A percentile compares a stretch with the other conserved stretches of the same genome.
phyloP scores from a whole-genome alignment of 2,888 invertebrate species.

The Oscheius sp. region DNA sequence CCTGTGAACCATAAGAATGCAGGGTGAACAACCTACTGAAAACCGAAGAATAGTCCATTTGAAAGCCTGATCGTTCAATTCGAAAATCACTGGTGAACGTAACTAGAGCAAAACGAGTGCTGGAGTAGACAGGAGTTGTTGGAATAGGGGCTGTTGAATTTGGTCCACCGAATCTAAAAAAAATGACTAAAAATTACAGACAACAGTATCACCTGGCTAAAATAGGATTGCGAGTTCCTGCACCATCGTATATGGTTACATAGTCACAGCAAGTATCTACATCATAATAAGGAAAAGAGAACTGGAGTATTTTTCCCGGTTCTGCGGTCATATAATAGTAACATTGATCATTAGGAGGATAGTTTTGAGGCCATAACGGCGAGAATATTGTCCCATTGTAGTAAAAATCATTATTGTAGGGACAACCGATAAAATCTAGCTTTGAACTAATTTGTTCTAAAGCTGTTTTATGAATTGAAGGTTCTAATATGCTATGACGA shows the following conservation, averaged over 20 bases:
- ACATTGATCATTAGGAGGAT: slow-evolving; percentile 51
- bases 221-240: slow-evolving; percentile 29
- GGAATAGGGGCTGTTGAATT: slow-evolving; percentile 42
- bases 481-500: too few relatives aligned
- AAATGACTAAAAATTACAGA: neutral
- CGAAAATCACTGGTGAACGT: slow-evolving; percentile 47
- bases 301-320: slow-evolving; percentile 46
- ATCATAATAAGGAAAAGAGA: slow-evolving; percentile 48
- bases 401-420: slow-evolving; percentile 54
- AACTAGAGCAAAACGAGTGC: slow-evolving; percentile 46
- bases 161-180: slow-evolving; percentile 52
- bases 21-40: slow-evolving; percentile 32
- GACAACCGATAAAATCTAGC: slow-evolving; percentile 55
- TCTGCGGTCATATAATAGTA: slow-evolving; percentile 50
- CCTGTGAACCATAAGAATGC: slow-evolving; percentile 30
- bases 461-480: too few relatives aligned
- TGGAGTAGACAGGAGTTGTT: slow-evolving; percentile 43
- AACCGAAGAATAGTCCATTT: slow-evolving; percentile 46
- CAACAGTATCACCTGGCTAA: slow-evolving; percentile 37
- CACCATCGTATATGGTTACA: slow-evolving; percentile 55
- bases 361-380: slow-evolving; percentile 45
- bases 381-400: slow-evolving; percentile 49
- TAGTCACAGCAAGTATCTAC: slow-evolving; percentile 51
- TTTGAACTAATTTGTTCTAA: neutral
- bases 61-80: slow-evolving; percentile 50